Base-by-base conservation (phyloP, 2,113 vertebrate genomes). In the Sisor rabdophorus region DNA sequence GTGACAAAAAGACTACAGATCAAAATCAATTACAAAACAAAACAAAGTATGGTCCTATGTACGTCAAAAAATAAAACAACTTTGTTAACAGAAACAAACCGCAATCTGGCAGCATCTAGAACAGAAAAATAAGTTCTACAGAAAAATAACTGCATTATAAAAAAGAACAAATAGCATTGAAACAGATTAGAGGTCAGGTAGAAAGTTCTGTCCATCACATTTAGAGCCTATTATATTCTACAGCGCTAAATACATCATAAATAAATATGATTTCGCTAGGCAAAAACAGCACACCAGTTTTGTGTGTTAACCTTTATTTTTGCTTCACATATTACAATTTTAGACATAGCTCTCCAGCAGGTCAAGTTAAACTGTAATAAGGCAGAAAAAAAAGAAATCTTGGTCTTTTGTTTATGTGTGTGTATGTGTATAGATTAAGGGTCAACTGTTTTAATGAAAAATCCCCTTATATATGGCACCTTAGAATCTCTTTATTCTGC, bases 361-460 rank as follows among this genome's bases (percentile, higher is more conserved):
- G 61, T 50, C 69, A 64, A 36, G 70, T 77, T 55, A 55, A 76
- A 44, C 58, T 56, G 40, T 32, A 50, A 71, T 70, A 48, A 63
- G 28, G 55, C 70, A 28, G 19, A 69, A 47, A n/a, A 8, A 59
- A 76, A 63, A 79, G 70, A 20, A 78, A 65, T 44, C 52, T 60
- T 28, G 60, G 69, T 9, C 20, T 17, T 36, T n/a, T n/a, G n/a
- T n/a, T n/a, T 11, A 32, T 17, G 44, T 50, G 2, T 67, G 8
- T 26, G 13, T 68, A 11, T 24, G 24, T 69, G 65, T 69, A 15
- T 47, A 48, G 44, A 67, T 48, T 48, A 17, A 8, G 24, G 22
- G 28, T 60, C 48, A 20, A n/a, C 6, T 26, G 52, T 54, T 32
- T 5, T 53, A 7, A 63, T 19, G 22, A n/a, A 71, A 61, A 55